Percentiles rank a stretch among this genome's conserved stretches.
These are phyloP conservation scores for Xestia rhomboidea DNA, from an alignment of 2,888 invertebrate genomes.

Conservation along the genomic window DNA sequence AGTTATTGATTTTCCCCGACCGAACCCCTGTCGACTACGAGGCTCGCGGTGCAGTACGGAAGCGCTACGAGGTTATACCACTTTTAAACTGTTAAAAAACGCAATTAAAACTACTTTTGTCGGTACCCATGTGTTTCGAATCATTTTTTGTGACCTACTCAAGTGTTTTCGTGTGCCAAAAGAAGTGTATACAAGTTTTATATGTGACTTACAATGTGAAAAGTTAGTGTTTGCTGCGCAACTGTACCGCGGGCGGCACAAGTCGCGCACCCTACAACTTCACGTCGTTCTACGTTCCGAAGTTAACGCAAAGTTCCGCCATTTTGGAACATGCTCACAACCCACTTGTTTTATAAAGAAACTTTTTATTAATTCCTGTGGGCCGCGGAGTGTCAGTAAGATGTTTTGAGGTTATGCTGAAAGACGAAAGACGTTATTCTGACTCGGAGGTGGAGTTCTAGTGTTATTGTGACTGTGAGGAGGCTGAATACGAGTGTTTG, in stretches of 20 bases:
- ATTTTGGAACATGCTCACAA: constrained; percentile 91
- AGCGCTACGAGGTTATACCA: constrained; percentile 77
- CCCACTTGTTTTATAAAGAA: constrained; percentile 91
- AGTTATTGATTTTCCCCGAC: constrained; percentile 91
- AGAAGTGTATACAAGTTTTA: constrained; percentile 81
- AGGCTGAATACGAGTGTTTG: constrained; percentile 80
- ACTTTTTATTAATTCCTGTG: constrained; percentile 91
- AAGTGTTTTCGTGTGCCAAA: constrained; percentile 75
- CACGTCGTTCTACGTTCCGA: constrained; percentile 90
- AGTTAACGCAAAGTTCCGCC: constrained; percentile 91
- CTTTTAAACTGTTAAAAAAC: constrained; percentile 77
- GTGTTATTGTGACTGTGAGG: constrained; percentile 76
- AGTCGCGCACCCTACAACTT: constrained; percentile 90
- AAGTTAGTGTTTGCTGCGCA: constrained; percentile 87
- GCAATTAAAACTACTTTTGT: constrained; percentile 78
- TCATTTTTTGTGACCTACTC: constrained; percentile 73
- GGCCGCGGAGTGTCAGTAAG: constrained; percentile 91
- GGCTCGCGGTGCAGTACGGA: constrained; percentile 83
- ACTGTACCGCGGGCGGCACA: constrained; percentile 79
- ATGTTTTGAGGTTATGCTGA: constrained; percentile 90
- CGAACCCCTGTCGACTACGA: constrained; percentile 88
- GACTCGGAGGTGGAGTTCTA: constrained; percentile 79
- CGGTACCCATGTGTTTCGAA: constrained; percentile 63
- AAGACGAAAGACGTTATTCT: constrained; percentile 84
- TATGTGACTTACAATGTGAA: constrained; percentile 81